A percentile compares a stretch with the other conserved stretches of the same genome.
These are phyloP conservation scores for Picathartes gymnocephalus DNA, from an alignment of 2,113 vertebrate genomes.

Conservation along the genomic window DNA sequence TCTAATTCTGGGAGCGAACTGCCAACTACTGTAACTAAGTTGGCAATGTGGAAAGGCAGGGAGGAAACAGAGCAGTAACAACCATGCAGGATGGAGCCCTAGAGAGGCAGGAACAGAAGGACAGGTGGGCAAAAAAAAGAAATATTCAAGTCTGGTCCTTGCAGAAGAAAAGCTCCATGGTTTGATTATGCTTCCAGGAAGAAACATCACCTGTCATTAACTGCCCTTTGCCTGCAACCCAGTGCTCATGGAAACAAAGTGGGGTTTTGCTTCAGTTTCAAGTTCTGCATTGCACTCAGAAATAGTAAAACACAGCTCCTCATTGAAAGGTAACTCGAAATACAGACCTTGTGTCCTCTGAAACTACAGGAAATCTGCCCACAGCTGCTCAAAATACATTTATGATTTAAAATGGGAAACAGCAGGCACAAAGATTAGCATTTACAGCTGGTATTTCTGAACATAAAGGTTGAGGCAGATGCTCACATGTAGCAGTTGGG, in stretches of 20 bases:
- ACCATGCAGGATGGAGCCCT: neutral
- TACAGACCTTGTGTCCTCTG: neutral
- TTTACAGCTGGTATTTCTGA: neutral
- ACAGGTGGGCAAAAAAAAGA: neutral
- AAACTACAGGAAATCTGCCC: neutral
- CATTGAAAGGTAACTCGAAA: neutral
- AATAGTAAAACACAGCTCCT: neutral
- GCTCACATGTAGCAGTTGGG: neutral
- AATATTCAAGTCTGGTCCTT: neutral
- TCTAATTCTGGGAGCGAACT: neutral
- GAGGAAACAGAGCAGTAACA: neutral
- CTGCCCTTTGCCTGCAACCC: neutral
- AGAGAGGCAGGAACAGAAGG: neutral
- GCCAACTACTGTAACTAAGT: neutral
- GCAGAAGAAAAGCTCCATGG: neutral
- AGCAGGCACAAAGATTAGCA: neutral
- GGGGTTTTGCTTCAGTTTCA: neutral
- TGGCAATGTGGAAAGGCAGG: neutral
- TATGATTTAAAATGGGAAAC: neutral
- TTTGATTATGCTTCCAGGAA: neutral
- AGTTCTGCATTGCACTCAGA: neutral
- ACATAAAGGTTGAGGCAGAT: constrained; percentile 8
- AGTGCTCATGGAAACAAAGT: neutral
- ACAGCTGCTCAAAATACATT: neutral
- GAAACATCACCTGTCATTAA: neutral